These are phyloP conservation scores for Conger conger DNA, from an alignment of 2,113 vertebrate genomes.

Conservation along the genomic window DNA sequence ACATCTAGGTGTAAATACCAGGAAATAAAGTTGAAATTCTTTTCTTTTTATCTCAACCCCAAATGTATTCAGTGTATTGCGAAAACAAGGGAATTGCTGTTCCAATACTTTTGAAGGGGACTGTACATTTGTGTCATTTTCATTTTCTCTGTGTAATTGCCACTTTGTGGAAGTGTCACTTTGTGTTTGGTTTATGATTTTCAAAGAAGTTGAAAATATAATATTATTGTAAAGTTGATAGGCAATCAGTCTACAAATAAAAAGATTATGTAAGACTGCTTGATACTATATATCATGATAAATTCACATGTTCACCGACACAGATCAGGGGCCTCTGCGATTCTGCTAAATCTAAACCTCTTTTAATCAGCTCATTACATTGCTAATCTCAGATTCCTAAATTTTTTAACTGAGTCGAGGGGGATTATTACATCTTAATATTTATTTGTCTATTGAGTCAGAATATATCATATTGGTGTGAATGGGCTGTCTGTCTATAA, in stretches of 20 bases:
- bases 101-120: too few species aligned
- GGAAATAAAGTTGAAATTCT: too few species aligned
- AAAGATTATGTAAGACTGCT: neutral
- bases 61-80: too few species aligned
- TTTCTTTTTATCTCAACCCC: too few species aligned
- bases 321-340: neutral
- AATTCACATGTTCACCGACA: neutral
- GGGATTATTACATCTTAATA: neutral
- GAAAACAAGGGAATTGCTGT: too few species aligned
- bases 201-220: too few species aligned
- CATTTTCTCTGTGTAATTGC: too few species aligned
- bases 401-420: neutral
- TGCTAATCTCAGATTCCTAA: neutral
- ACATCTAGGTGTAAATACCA: too few species aligned
- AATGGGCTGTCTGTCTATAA: too few species aligned
- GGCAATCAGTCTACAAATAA: neutral
- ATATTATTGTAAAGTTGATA: neutral
- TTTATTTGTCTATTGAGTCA: neutral
- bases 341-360: neutral
- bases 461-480: neutral
- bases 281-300: neutral
- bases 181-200: too few species aligned
- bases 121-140: too few species aligned
- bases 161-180: too few species aligned
- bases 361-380: neutral